Evolutionary conservation across 2,888 invertebrate species (phyloP).

Genomic region (Agrilus cyanescens): DNA sequence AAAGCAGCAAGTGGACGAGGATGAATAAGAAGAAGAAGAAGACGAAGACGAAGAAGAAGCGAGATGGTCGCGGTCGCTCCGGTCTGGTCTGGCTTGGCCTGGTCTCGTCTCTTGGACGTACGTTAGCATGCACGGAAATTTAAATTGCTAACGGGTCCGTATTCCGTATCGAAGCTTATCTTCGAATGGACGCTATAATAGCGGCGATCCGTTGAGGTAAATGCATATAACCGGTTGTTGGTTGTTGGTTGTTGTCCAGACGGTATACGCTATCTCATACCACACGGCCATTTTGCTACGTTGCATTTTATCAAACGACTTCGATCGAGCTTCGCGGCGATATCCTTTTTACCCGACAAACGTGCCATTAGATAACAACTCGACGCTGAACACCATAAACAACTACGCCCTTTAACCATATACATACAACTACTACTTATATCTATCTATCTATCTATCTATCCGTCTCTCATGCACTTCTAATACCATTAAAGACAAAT

Average conservation of each 20-base stretch:
- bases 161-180: conserved; percentile 34
- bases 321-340: too few relatives aligned
- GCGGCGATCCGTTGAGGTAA: conserved; percentile 31
- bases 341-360: too few relatives aligned
- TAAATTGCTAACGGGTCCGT: conserved; percentile 37
- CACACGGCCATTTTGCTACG: too few relatives aligned
- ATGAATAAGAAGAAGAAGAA: conserved; percentile 10
- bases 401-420: too few relatives aligned
- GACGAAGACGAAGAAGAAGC: conserved; percentile 11
- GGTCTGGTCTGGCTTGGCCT: too few relatives aligned
- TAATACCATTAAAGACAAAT: too few relatives aligned
- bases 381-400: too few relatives aligned
- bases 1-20: conserved; percentile 7
- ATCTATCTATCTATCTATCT: background rate
- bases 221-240: conserved; percentile 36
- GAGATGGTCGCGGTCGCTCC: too few relatives aligned
- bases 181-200: conserved; percentile 35
- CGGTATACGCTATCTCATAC: too few relatives aligned
- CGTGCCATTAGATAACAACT: too few relatives aligned
- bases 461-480: background rate
- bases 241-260: conserved; percentile 20
- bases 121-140: conserved; percentile 29
- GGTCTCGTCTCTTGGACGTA: background rate
- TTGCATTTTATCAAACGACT: too few relatives aligned
- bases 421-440: background rate